These are phyloP conservation scores for Pammene aurita DNA, from an alignment of 2,888 invertebrate species.

Conservation along the genomic window DNA sequence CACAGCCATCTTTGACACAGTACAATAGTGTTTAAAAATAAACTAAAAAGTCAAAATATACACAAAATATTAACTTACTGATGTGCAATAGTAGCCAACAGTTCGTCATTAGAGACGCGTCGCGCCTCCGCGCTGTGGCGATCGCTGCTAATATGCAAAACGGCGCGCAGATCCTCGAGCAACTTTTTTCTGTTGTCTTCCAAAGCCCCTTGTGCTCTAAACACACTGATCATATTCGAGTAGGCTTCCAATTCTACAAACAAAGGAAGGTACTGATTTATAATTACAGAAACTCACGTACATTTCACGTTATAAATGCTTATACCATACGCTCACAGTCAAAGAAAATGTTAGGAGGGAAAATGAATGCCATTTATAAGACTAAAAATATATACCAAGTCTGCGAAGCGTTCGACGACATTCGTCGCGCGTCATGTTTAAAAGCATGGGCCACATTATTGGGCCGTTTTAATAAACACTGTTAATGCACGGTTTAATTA, in stretches of 20 bases:
- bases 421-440: constrained; percentile 94
- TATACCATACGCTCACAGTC: constrained; percentile 56
- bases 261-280: constrained; percentile 56
- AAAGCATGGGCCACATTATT: constrained; percentile 86
- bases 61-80: constrained; percentile 85
- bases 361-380: constrained; percentile 79
- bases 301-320: constrained; percentile 52
- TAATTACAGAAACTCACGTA: constrained; percentile 47
- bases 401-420: constrained; percentile 93
- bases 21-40: constrained; percentile 71
- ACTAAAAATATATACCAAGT: constrained; percentile 88
- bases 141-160: constrained; percentile 94
- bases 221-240: constrained; percentile 93
- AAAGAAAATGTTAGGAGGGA: constrained; percentile 80
- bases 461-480: constrained; percentile 62
- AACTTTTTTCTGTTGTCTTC: constrained; percentile 92
- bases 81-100: constrained; percentile 93
- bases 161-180: constrained; percentile 91
- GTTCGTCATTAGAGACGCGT: constrained; percentile 95
- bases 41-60: constrained; percentile 59
- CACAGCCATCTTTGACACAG: constrained; percentile 77
- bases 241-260: constrained; percentile 95
- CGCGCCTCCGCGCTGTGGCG: constrained; percentile 96
- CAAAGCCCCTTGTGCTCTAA: constrained; percentile 95
- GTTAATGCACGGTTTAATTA: constrained; percentile 64